phyloP scores from a whole-genome alignment of 2,888 invertebrate genomes.

The Steromphala cineraria region DNA sequence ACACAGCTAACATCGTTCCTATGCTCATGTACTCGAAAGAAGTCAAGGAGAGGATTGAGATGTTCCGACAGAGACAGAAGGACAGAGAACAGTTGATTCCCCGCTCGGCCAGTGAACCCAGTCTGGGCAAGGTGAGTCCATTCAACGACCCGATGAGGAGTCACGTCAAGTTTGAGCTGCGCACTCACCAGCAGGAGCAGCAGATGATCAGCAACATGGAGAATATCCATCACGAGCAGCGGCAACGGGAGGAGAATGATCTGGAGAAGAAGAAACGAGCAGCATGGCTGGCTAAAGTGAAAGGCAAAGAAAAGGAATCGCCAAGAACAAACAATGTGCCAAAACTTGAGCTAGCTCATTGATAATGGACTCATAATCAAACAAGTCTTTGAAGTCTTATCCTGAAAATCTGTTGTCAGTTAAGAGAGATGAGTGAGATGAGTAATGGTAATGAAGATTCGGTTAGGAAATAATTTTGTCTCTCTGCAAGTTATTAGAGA shows the following conservation, averaged over 20 bases:
- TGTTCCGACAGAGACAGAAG: conserved; percentile 47
- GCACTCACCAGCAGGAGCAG: conserved; percentile 68
- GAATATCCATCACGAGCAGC: conserved; percentile 47
- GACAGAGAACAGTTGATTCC: conserved; percentile 42
- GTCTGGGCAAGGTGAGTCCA: conserved; percentile 62
- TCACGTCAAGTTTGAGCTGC: conserved; percentile 68
- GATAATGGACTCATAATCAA: neutral
- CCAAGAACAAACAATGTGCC: neutral
- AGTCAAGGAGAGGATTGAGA: conserved; percentile 56
- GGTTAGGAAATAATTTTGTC: too few species aligned
- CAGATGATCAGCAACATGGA: conserved; percentile 58
- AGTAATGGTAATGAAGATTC: too few species aligned
- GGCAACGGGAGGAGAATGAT: conserved; percentile 48
- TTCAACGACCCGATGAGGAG: conserved; percentile 69
- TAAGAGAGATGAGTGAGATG: too few species aligned
- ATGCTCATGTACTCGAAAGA: conserved; percentile 72
- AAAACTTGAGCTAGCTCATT: neutral
- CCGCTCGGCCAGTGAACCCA: conserved; percentile 48
- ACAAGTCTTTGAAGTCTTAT: too few species aligned
- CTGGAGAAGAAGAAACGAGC: conserved; percentile 59
- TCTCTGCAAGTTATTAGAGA: too few species aligned
- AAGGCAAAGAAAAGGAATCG: conserved; percentile 33
- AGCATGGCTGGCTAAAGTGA: conserved; percentile 65
- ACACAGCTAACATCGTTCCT: conserved; percentile 61
- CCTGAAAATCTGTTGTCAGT: too few species aligned